Evolutionary conservation across 2,888 invertebrate species (phyloP), one percentile per base, ranked within the genome.

Genomic region (Cistogaster globosa): DNA sequence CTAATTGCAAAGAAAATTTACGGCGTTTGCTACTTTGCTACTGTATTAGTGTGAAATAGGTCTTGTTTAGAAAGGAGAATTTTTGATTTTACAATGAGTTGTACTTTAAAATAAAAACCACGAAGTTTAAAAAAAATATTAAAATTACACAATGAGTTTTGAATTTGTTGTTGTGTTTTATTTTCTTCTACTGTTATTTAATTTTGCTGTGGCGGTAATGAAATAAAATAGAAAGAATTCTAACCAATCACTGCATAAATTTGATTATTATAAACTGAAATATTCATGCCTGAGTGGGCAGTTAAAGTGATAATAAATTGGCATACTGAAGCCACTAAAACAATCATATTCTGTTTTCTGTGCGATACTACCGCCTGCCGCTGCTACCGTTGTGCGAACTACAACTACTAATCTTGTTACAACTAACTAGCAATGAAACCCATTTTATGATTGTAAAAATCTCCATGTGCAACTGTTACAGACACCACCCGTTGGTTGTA

Each of bases 291-390:
- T 62, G 75, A 75, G 85, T 78, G 78, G 85, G 85, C 75, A 82
- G 82, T 85, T 71, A 85, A 82, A 82, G 75, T 53, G 82, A 75
- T 82, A 82, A 82, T 82, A 85, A 85, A 79, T 79, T 78, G 82
- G 71, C 8, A 58, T 62, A 51, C 36, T 53, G 63, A 78, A 82
- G 38, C 60, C 55, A 75, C 82, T 78, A 63, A 77, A 77, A 74
- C 22, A 51, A n/a, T 76, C 5, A 57, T 76, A 20, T 20, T 53
- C n/a, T 55, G 6, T 53, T 16, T n/a, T 51, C 14, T 26, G 8
- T 63, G 3, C 42, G 2, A 9, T 51, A 36, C 45, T 58, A 14
- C n/a, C 36, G n/a, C 18, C 20, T 58, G 18, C 16, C 48, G 22
- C 42, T 65, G 55, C 45, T 57, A n/a, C 67, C 48, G 18, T 12